These are phyloP conservation scores for Rhyacichthys aspro DNA, from an alignment of 2,797 vertebrate species.

Conservation along the genomic window DNA sequence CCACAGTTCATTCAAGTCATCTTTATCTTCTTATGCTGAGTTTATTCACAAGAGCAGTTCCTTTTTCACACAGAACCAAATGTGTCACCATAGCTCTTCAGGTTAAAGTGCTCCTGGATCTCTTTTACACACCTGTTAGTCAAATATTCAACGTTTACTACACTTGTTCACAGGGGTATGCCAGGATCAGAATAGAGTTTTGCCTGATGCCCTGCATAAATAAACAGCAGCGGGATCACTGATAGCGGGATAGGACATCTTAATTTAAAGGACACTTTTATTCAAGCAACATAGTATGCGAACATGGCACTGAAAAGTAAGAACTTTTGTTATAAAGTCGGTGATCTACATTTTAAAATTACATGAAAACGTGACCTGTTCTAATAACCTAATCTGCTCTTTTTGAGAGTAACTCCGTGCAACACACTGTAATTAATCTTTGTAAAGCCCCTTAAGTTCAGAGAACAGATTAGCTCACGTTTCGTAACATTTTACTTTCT, in stretches of 20 bases:
- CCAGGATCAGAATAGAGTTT: too few species aligned
- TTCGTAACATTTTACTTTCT: neutral
- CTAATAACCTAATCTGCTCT: too few species aligned
- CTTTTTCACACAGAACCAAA: constrained; percentile 9
- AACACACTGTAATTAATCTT: neutral
- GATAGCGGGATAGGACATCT: too few species aligned
- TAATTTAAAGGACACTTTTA: neutral
- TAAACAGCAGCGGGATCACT: too few species aligned
- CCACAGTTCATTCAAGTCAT: constrained; percentile 16
- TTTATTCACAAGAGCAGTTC: constrained; percentile 12
- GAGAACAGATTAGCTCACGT: constrained; percentile 9
- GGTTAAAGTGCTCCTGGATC: constrained; percentile 2
- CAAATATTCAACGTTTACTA: neutral
- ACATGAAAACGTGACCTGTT: neutral
- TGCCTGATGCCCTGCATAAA: too few species aligned
- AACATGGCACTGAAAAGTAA: neutral
- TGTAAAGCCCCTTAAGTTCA: neutral
- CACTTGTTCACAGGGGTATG: too few species aligned
- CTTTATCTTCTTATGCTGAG: constrained; percentile 3
- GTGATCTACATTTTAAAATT: neutral
- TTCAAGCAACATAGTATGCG: neutral
- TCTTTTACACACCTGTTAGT: constrained; percentile 22
- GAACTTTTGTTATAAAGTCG: neutral
- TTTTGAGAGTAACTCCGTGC: neutral
- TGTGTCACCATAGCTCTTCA: constrained; percentile 11